Base-by-base conservation (phyloP, 2,797 vertebrate genomes). In the Chaetodon trifasciatus region DNA sequence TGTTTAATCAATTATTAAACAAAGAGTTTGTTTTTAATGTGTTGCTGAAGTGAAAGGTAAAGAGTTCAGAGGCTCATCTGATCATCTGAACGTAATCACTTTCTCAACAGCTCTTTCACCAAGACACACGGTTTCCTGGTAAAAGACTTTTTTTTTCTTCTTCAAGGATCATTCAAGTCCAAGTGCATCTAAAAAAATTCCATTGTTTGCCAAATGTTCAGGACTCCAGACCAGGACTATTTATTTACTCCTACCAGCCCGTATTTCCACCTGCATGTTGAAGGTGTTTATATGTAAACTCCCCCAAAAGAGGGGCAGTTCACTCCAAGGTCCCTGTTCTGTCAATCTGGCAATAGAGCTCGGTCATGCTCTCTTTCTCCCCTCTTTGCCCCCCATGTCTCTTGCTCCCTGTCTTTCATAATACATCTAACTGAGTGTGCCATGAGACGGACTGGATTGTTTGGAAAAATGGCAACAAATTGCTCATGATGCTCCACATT, bases 221-320 rank as follows among this genome's bases (percentile, higher is more conserved):
- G 10, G 63, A 80, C 65, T 82, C 52, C 57, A 86, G 49, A 58
- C 55, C 9, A 15, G 46, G 70, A 44, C 53, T 90, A 90, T 95
- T 94, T 94, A 88, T 94, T 89, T 91, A 91, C 81, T 47, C 37
- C 58, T 65, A 47, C 61, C 81, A 47, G 83, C 90, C 95, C 87
- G 24, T 95, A 91, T 95, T 95, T 94, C 79, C 87, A 95, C 92
- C 94, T 87, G 90, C 90, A 94, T 86, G 82, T 82, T 85, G 65
- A 76, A 78, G 7, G 49, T 95, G 94, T 95, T 95, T 94, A 94
- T 60, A 88, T 91, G 73, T 95, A 94, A 94, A 95, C 92, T 88
- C 55, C 74, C 50, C 65, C 24, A 75, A 82, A 88, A 87, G 77
- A 85, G 84, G 78, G 60, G 67, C 46, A 62, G 89, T 89, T 94